Conservation (phyloP, 2,113 vertebrate species). For the Leucosticte australis region DNA sequence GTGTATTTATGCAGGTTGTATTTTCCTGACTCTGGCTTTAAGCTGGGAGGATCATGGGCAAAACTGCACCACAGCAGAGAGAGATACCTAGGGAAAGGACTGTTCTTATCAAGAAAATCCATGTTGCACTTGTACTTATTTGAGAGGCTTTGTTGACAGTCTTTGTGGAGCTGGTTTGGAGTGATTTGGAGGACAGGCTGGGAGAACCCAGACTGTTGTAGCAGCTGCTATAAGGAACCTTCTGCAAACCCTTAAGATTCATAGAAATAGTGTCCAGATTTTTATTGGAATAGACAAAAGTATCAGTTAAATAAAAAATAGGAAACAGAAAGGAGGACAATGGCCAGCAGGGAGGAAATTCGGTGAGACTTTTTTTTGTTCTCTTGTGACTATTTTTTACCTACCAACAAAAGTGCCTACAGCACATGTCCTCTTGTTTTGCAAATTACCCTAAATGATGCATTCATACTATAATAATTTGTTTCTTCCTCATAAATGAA, state of each 20-base stretch:
- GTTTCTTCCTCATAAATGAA: constrained; percentile 44
- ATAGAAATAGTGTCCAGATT: neutral
- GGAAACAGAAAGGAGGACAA: neutral
- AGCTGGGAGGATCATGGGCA: neutral
- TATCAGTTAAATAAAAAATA: neutral
- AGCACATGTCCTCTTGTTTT: neutral
- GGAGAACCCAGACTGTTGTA: neutral
- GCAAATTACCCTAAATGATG: neutral
- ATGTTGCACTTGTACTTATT: neutral
- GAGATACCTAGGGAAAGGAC: neutral
- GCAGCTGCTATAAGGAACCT: neutral
- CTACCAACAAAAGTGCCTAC: neutral
- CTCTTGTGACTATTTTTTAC: neutral
- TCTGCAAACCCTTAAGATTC: neutral
- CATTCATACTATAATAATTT: constrained; percentile 43
- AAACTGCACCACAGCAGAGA: neutral
- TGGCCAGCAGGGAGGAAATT: neutral
- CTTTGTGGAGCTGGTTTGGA: neutral
- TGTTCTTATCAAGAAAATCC: neutral
- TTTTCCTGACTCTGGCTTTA: neutral
- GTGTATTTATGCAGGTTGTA: neutral
- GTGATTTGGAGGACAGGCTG: neutral
- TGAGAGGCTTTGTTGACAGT: neutral
- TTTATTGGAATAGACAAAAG: neutral
- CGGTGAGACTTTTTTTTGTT: neutral